Evolutionary conservation across 2,797 vertebrate genomes (phyloP), one percentile per base, ranked within the genome.

Genomic region (Poecilia velifera): DNA sequence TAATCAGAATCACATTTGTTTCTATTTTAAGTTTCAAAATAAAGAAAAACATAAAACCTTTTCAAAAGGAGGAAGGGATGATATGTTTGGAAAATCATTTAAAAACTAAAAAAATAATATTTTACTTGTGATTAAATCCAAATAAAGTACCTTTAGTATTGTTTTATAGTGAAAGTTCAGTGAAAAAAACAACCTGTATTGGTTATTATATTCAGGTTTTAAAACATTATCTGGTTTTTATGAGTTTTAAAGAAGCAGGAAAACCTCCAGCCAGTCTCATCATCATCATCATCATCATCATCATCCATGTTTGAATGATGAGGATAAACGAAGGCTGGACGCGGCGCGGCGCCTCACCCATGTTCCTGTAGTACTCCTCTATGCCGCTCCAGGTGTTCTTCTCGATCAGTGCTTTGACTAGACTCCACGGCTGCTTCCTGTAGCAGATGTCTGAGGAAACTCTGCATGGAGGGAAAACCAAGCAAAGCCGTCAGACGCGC

Each of bases 381-480:
- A 98, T 97, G 43, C 97, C 97, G 0, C 95, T 98, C 97, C 97
- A 97, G 0, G 97, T 96, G 87, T 98, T 98, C 92, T 97, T 98
- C 87, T 98, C 97, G 0, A 98, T 98, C 82, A 98, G 91, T 0
- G 96, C 94, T 89, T 97, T 97, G 82, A 98, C 97, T 14, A 98
- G 94, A 82, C 96, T 97, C 97, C 97, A 98, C 0, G 97, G 97
- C 93, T 98, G 97, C 92, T 98, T 98, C 90, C 96, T 93, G 94
- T 98, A 98, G 92, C 97, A 97, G 94, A 98, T 98, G 90, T 98
- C 95, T 0, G 97, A 97, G 59, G 97, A 98, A 71, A 98, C 96
- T 79, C 97, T 98, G 64, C 22, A 78, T 72, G 74, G 43, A 36
- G 59, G 80, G 72, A 28, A 28, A 68, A 39, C 74, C 86, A 73